phyloP scores from a whole-genome alignment of 2,888 invertebrate species.

The Eupithecia dodoneata region DNA sequence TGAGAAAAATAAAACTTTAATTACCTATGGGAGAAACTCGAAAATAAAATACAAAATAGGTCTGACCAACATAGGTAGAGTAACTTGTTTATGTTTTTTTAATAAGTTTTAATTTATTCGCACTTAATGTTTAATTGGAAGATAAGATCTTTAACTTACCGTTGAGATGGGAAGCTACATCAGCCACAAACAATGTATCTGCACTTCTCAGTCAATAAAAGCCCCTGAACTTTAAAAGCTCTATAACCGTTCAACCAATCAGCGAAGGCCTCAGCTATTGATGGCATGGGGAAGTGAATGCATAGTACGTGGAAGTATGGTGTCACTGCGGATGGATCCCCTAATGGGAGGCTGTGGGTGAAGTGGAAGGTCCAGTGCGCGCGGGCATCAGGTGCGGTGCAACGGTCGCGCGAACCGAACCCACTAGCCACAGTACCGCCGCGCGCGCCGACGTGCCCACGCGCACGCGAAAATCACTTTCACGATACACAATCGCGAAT shows the following conservation, averaged over 20 bases:
- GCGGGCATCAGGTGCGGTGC: constrained; percentile 78
- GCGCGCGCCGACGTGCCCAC: constrained; percentile 76
- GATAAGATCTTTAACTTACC: neutral
- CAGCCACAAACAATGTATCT: neutral
- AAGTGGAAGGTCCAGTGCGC: constrained; percentile 53
- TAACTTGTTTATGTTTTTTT: neutral
- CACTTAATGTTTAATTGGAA: neutral
- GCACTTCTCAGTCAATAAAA: neutral
- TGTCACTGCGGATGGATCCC: constrained; percentile 33
- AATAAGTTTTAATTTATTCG: neutral
- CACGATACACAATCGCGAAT: constrained; percentile 62
- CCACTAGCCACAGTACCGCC: constrained; percentile 72
- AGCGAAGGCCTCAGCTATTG: constrained; percentile 28
- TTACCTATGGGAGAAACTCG: neutral
- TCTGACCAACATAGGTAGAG: neutral
- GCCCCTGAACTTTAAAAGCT: constrained; percentile 13
- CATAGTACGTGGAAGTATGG: constrained; percentile 40
- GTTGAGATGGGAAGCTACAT: neutral
- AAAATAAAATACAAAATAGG: neutral
- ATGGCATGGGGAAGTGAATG: constrained; percentile 44
- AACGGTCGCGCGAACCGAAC: constrained; percentile 60
- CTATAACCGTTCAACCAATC: constrained; percentile 1
- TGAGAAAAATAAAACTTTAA: neutral
- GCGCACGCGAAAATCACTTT: constrained; percentile 74
- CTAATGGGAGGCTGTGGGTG: constrained; percentile 50